Percentiles rank a stretch among this genome's conserved stretches.
Conservation (phyloP, 2,888 invertebrate genomes). For the Petrolisthes manimaculis region DNA sequence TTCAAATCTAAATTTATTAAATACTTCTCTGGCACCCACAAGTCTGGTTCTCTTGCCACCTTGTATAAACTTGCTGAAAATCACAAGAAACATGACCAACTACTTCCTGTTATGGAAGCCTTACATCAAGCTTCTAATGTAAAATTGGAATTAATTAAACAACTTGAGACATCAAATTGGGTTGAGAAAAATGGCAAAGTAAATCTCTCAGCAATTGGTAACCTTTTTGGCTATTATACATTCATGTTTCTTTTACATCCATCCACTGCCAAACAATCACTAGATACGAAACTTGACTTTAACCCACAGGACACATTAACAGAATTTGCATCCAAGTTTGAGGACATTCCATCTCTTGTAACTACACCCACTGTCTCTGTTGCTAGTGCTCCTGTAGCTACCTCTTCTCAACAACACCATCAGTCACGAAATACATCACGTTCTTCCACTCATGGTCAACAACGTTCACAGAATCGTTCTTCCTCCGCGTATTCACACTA, state of each 20-base stretch:
- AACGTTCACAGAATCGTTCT: neutral
- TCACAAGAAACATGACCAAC: neutral
- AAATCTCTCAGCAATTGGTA: neutral
- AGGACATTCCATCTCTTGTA: neutral
- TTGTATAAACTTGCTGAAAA: neutral
- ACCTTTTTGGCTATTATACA: neutral
- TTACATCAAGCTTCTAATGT: neutral
- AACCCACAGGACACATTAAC: neutral
- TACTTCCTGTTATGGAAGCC: neutral
- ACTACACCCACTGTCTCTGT: neutral
- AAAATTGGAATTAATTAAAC: neutral
- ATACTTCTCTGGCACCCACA: neutral
- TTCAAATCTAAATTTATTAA: neutral
- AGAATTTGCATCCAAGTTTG: neutral
- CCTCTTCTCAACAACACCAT: neutral
- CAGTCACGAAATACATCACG: neutral
- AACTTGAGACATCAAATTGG: neutral
- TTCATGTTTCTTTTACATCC: neutral
- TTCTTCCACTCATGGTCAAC: neutral
- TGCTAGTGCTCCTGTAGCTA: neutral
- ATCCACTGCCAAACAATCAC: neutral
- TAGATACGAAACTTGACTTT: neutral
- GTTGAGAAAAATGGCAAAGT: neutral
- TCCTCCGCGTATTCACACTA: neutral
- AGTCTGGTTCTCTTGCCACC: neutral